Evolutionary conservation across 92 coral and sea anemone species (phyloP).

Genomic region (Palythoa heliodiscus): DNA sequence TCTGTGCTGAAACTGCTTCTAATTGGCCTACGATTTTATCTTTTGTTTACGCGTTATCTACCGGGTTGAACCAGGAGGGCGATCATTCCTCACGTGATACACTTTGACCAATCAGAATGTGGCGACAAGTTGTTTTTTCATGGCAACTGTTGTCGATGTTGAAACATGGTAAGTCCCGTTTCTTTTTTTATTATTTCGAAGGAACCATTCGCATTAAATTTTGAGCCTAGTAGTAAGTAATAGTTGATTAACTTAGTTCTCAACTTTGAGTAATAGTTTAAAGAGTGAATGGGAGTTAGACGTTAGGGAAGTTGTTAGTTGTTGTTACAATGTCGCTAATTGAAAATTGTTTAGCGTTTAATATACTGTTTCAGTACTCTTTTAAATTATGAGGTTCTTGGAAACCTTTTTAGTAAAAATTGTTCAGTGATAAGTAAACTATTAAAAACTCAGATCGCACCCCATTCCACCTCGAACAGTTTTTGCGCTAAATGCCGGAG

Average conservation of each 20-base stretch:
- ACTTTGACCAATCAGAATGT: constrained; percentile 8
- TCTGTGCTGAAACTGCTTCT: no score
- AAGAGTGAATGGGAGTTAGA: constrained; percentile 6
- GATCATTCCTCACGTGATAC: not conserved
- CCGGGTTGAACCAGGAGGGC: no score
- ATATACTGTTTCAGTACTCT: not conserved
- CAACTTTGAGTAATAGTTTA: constrained; percentile 5
- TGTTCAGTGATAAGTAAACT: not conserved
- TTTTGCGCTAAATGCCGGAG: constrained; percentile 5
- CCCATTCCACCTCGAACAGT: not conserved
- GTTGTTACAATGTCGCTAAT: constrained; percentile 11
- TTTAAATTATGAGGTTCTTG: not conserved
- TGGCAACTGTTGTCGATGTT: not conserved
- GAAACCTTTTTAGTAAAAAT: not conserved
- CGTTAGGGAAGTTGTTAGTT: constrained; percentile 3
- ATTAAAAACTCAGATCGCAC: constrained; percentile 3
- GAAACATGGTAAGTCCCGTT: not conserved
- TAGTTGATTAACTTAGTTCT: not conserved
- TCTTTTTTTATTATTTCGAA: not conserved
- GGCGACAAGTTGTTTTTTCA: not conserved
- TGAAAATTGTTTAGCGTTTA: not conserved
- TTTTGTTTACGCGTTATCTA: no score
- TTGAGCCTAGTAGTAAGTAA: not conserved
- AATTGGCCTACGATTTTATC: no score
- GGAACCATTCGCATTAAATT: not conserved